Evolutionary conservation across 92 coral and sea anemone species (phyloP).

Genomic region (Epizoanthus illoricatus): DNA sequence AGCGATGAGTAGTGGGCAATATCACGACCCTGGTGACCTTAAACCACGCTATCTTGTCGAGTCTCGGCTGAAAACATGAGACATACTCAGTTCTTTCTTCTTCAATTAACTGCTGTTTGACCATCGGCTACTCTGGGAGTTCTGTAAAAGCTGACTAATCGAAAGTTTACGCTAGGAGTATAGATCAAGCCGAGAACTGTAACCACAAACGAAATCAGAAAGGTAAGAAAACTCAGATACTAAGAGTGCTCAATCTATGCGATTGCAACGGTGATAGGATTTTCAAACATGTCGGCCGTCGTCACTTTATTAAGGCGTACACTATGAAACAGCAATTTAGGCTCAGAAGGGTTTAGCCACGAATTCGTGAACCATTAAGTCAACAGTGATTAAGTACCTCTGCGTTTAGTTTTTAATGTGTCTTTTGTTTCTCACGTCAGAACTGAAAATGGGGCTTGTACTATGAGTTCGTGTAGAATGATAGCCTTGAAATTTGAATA

Average conservation of each 20-base stretch:
- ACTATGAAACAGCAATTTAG: background rate
- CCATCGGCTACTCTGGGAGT: background rate
- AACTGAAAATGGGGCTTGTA: background rate
- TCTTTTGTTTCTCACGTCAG: slow-evolving; percentile 32
- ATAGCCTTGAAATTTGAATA: too few species aligned
- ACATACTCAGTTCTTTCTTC: too few species aligned
- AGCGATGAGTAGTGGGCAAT: background rate
- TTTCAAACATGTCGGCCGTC: background rate
- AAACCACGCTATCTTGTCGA: background rate
- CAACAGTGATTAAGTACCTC: background rate
- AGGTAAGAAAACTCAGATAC: slow-evolving; percentile 8
- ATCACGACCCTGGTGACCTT: background rate
- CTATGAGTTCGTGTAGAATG: background rate
- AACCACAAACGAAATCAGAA: background rate
- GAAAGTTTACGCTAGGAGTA: background rate
- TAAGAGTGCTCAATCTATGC: slow-evolving; percentile 9
- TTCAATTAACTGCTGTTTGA: background rate
- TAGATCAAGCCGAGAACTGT: background rate
- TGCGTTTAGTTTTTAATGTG: slow-evolving; percentile 27
- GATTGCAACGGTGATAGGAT: background rate
- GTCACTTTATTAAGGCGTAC: background rate
- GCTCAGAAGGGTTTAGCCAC: background rate
- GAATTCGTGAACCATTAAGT: slow-evolving; percentile 2
- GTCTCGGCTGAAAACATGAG: background rate
- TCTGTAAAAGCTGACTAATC: background rate